A percentile compares a stretch with the other conserved stretches of the same genome.
Evolutionary conservation across 2,113 vertebrate genomes (phyloP).

Genomic region (Dipodomys spectabilis): DNA sequence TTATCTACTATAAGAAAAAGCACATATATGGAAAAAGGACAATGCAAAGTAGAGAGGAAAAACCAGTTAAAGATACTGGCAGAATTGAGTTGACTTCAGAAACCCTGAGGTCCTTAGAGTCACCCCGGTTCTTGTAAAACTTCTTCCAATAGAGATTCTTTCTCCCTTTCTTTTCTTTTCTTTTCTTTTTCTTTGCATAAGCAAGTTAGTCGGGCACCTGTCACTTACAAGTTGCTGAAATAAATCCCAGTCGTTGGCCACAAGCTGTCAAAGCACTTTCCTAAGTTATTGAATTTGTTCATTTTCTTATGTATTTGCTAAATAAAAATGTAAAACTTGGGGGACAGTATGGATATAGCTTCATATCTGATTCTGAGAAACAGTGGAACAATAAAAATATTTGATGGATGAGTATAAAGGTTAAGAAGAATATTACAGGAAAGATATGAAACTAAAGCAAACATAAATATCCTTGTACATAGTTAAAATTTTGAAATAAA

Average conservation of each 20-base stretch:
- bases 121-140: too few species aligned
- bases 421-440: background rate
- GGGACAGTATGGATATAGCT: background rate
- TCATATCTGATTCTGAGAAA: slow-evolving; percentile 23
- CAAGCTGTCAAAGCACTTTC: background rate
- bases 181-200: background rate
- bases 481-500: background rate
- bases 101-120: too few species aligned
- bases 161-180: too few species aligned
- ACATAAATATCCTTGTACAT: background rate
- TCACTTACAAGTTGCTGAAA: background rate
- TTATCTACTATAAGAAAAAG: background rate
- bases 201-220: background rate
- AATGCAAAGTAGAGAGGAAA: background rate
- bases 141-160: too few species aligned
- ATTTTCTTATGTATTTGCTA: background rate
- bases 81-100: background rate
- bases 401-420: background rate
- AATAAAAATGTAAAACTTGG: background rate
- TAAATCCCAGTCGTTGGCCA: background rate
- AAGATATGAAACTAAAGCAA: slow-evolving; percentile 8
- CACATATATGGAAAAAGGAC: background rate
- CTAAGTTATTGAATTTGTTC: background rate
- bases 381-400: background rate
- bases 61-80: background rate